Base-by-base conservation (phyloP, 2,797 vertebrate species). In the Coregonus ussuriensis region DNA sequence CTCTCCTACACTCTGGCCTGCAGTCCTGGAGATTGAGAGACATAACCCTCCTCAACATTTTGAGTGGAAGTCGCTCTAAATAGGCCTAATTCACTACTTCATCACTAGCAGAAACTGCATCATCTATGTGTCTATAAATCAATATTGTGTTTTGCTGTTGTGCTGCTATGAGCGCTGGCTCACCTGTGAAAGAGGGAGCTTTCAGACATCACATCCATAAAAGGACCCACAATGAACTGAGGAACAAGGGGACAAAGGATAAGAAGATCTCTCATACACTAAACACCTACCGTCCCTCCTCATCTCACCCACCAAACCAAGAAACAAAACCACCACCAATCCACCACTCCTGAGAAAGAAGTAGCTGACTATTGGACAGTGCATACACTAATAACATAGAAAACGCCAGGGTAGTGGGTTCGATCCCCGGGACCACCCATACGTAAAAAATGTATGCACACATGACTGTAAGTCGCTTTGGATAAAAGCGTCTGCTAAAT, bases 141-240 rank as follows among this genome's bases (percentile, higher is more conserved):
- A 47, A 47, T 1, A 31, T 73, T 3, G 51, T 65, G 29, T 65
- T 56, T 76, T 3, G 54, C 16, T 56, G 29, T 41, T 4, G 0
- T 16, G 29, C 31, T 21, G 25, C 41, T 51, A 4, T 18, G 54
- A 63, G 62, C 16, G 13, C 11, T 51, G 16, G 41, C 81, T 94
- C 88, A 98, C 98, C 96, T 97, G 89, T 94, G 89, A 81, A 96
- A 99, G 1, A 99, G 94, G 1, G 95, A 95, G 15, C 94, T 95
- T 92, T 99, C 98, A 63, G 96, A 95, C 53, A 99, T 93, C 18
- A 95, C 95, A 83, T 98, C 96, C 96, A 98, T 95, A 77, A 99
- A 93, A 0, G 97, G 95, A 47, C 97, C 97, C 31, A 94, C 90
- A 31, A 98, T 83, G 87, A 99, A 98, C 98, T 99, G 89, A 68